Percentiles rank a stretch among this genome's conserved stretches.
phyloP scores from a whole-genome alignment of 2,888 invertebrate species.

The Phorcus lineatus region DNA sequence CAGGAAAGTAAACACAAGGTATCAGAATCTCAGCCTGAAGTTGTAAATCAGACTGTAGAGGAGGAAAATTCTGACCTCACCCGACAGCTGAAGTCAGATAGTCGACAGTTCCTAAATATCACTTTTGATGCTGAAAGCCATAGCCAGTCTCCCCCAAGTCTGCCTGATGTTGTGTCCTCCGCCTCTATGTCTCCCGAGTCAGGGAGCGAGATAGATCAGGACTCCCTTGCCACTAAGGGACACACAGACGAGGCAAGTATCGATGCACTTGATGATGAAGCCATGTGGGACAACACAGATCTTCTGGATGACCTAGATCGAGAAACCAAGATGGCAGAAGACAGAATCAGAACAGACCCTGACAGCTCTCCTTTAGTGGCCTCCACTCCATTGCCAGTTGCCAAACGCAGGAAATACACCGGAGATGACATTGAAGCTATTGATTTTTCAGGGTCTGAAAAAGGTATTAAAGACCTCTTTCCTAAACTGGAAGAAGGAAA shows the following conservation, averaged over 20 bases:
- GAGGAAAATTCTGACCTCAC: conserved; percentile 44
- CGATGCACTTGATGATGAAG: conserved; percentile 26
- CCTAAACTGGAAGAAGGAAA: neutral
- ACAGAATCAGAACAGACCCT: conserved; percentile 7
- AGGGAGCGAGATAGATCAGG: conserved; percentile 25
- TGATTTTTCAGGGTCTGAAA: neutral
- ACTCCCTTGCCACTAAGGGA: neutral
- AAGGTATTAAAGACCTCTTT: neutral
- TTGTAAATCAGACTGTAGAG: conserved; percentile 8
- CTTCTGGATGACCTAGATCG: conserved; percentile 28
- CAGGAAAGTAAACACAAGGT: conserved; percentile 31
- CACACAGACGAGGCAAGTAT: conserved; percentile 24
- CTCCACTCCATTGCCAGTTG: conserved; percentile 50
- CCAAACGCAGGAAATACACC: neutral
- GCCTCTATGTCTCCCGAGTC: conserved; percentile 32
- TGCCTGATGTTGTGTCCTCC: conserved; percentile 39
- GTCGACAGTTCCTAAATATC: conserved; percentile 56
- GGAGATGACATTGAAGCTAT: neutral
- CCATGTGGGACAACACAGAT: conserved; percentile 30
- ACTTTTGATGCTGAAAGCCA: conserved; percentile 54
- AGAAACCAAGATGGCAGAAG: conserved; percentile 28
- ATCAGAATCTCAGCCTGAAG: conserved; percentile 34
- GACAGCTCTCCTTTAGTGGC: conserved; percentile 47
- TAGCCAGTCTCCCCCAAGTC: neutral
- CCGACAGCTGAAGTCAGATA: conserved; percentile 53